Base-by-base conservation (phyloP, 2,888 invertebrate species). In the Brassicogethes aeneus region DNA sequence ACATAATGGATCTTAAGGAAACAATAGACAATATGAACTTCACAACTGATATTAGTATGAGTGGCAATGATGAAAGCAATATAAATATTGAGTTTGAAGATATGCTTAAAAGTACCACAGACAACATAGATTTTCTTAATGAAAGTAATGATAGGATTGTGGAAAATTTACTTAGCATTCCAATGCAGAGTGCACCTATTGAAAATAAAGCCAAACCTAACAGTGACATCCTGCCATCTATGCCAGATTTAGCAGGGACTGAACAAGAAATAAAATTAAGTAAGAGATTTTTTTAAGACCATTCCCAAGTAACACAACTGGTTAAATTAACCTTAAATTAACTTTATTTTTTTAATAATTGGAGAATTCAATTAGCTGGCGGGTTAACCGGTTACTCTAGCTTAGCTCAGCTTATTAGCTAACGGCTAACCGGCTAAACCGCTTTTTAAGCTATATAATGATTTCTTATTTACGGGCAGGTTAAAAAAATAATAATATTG, bases 191-290 rank as follows among this genome's bases (percentile, higher is more conserved):
- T 36, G 16, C 23, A 13, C 16, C 16, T 15, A 29, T 33, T 34
- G 14, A 34, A 13, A 40, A 37, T 35, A 13, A 8, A 32, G 45
- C 43, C 1, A 42, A 40, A 13, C 44, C 40, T 14, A 39, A 40
- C 29, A 41, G 45, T 34, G 57, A 60, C 42, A 56, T 65, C 7
- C 61, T 61, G 44, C 46, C 66, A 29, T 66, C 66, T 1, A 66
- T 67, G 62, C 67, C 66, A 1, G 65, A 66, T 45, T 54, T 67
- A 38, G 49, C 43, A 5, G 64, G 62, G 31, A 41, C 49, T n/a
- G 62, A 64, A 36, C 60, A 61, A 37, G 59, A 61, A 48, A 59
- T 63, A 40, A 60, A 56, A 38, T 54, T 64, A 48, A 60, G 63
- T 61, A 52, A 51, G 5, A 23, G 5, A 23, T 5, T 23, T 23